Conservation (phyloP, 2,888 invertebrate genomes). For the Nematopogon swammerdamellus region DNA sequence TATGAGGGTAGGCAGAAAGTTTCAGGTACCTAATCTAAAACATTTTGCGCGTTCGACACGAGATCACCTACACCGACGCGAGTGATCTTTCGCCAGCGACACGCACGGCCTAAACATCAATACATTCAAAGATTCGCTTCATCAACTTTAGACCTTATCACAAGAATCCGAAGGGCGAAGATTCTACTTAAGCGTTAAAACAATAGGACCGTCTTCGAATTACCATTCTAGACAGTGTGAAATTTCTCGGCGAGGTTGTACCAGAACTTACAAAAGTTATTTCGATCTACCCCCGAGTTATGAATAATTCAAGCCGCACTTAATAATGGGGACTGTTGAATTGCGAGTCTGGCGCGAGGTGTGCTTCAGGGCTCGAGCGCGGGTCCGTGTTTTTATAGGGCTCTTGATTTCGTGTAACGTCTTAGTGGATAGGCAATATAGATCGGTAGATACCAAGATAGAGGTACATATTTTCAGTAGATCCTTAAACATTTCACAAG, state of each 20-base stretch:
- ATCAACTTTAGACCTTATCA: background rate
- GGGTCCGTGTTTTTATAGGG: background rate
- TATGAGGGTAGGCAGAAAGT: background rate
- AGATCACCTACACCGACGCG: background rate
- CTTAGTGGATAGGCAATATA: no score
- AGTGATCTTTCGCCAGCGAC: no score
- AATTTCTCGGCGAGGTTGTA: conserved; percentile 4
- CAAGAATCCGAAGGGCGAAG: background rate
- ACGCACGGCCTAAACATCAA: background rate
- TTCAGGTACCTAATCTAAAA: background rate
- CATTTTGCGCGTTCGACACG: background rate
- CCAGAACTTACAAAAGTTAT: conserved; percentile 20
- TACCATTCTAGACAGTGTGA: conserved; percentile 3
- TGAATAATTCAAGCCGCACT: conserved; percentile 50
- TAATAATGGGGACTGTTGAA: conserved; percentile 32
- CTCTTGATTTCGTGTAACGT: no score
- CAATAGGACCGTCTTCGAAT: background rate
- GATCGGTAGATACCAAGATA: no score
- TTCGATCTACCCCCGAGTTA: conserved; percentile 39
- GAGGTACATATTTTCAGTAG: no score
- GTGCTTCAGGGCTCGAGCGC: background rate
- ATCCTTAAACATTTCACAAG: no score
- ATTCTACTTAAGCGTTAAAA: background rate
- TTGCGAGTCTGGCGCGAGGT: background rate
- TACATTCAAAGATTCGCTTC: background rate